Percentiles rank a stretch among this genome's conserved stretches.
Evolutionary conservation across 2,113 vertebrate species (phyloP).

Genomic region (Pavo muticus): DNA sequence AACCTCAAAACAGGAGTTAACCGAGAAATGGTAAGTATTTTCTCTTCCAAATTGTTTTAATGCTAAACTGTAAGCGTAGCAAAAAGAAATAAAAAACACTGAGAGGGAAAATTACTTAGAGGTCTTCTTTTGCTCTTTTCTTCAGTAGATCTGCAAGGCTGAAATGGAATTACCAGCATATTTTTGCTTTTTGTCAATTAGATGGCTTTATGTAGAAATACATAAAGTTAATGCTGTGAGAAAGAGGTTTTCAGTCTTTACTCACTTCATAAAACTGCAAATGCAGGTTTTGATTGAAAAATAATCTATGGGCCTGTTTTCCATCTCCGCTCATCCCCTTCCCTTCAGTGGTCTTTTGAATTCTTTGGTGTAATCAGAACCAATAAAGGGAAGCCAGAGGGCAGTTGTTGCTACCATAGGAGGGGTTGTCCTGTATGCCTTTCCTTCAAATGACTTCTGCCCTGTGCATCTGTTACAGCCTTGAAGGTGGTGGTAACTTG

Average conservation of each 20-base stretch:
- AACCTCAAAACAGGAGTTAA: background rate
- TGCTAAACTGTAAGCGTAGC: background rate
- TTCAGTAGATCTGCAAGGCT: background rate
- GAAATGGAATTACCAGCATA: background rate
- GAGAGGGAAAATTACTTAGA: background rate
- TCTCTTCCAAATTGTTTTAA: background rate
- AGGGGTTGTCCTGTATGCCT: background rate
- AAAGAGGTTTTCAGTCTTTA: background rate
- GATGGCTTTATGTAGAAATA: background rate
- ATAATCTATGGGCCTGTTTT: background rate
- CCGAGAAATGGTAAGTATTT: slow-evolving; percentile 15
- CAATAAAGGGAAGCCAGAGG: background rate
- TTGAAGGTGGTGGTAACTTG: background rate
- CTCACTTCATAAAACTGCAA: background rate
- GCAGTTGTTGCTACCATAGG: background rate
- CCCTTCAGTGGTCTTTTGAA: background rate
- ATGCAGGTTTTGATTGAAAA: background rate
- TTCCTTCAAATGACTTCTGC: background rate
- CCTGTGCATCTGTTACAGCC: background rate
- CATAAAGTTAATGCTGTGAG: background rate
- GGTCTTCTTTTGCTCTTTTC: background rate
- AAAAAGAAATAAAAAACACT: background rate
- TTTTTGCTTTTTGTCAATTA: background rate
- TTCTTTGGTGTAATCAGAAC: background rate
- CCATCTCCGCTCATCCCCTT: background rate